Base-by-base conservation (phyloP, 2,113 vertebrate species). In the Papio anubis region DNA sequence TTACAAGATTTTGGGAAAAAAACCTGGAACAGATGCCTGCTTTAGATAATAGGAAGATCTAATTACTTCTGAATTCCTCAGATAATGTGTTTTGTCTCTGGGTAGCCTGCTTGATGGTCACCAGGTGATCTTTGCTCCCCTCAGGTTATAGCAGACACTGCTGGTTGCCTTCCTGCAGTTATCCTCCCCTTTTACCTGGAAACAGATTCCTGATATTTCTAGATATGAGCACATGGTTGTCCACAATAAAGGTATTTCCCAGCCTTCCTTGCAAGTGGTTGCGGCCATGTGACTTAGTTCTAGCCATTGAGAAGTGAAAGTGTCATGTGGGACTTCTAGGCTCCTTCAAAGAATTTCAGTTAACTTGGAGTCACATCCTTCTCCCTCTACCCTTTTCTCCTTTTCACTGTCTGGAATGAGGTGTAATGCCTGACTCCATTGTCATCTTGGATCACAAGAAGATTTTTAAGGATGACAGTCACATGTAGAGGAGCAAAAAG, bases 401-500 rank as follows among this genome's bases (percentile, higher is more conserved):
- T 45, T 52, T 45, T 23, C 43, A 55, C 2, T 8, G 30, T 23
- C 75, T 17, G 80, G 25, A 75, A 21, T 35, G 30, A 70, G 68
- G 61, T 3, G 8, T 21, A 4, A 18, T 50, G 35, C 2, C 27
- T 57, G 38, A n/a, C 57, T 50, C 68, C n/a, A 4, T 23, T 5
- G 50, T 75, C 50, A 2, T 35, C 82, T 61, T 21, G 40, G 59
- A 20, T 32, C n/a, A 18, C 20, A 45, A 45, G 48, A 73, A 21
- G 35, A 48, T 35, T 61, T 61, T 43, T 7, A 23, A 66, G 43
- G 38, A 52, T 2, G 25, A 30, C 14, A 5, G 12, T 52, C 57
- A 17, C 0, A 0, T 1, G 38, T 2, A 17, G 40, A 45, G 14
- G 48, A 52, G 43, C 0, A 40, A 52, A 43, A 88, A 32, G 82